phyloP scores from a whole-genome alignment of 2,888 invertebrate species.

The Parochlus steinenii region DNA sequence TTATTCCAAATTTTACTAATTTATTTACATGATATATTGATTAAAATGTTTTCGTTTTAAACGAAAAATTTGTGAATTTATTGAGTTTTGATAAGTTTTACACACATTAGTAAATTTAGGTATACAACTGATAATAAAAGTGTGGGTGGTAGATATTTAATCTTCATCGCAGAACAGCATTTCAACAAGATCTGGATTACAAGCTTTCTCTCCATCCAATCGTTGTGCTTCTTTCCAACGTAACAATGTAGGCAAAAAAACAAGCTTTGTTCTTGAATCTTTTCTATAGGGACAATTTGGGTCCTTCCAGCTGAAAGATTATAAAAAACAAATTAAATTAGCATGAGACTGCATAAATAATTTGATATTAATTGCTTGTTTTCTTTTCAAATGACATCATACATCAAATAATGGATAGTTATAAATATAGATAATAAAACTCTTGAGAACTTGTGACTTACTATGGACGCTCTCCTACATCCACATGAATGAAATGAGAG shows the following conservation, averaged over 20 bases:
- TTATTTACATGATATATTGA: no score
- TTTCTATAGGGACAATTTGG: conserved; percentile 64
- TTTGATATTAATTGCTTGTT: background rate
- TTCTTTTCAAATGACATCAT: background rate
- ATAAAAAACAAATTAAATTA: conserved; percentile 12
- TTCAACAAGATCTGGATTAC: conserved; percentile 52
- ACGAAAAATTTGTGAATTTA: no score
- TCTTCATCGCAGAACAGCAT: conserved; percentile 66
- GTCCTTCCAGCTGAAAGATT: conserved; percentile 63
- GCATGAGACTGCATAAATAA: background rate
- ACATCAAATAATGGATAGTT: background rate
- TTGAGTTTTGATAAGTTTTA: no score
- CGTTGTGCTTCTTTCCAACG: conserved; percentile 64
- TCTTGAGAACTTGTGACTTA: conserved; percentile 34
- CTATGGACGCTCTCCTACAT: conserved; percentile 61
- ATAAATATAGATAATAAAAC: background rate
- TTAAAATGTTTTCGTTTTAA: no score
- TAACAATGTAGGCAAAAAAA: conserved; percentile 67
- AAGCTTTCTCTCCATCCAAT: conserved; percentile 62
- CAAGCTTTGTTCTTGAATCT: conserved; percentile 49
- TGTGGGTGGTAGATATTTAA: no score
- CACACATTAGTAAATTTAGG: no score
- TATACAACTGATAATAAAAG: no score
- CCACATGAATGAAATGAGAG: conserved; percentile 53
- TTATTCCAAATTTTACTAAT: no score